Evolutionary conservation across 2,888 invertebrate species (phyloP).

Genomic region (Phoronis australis): DNA sequence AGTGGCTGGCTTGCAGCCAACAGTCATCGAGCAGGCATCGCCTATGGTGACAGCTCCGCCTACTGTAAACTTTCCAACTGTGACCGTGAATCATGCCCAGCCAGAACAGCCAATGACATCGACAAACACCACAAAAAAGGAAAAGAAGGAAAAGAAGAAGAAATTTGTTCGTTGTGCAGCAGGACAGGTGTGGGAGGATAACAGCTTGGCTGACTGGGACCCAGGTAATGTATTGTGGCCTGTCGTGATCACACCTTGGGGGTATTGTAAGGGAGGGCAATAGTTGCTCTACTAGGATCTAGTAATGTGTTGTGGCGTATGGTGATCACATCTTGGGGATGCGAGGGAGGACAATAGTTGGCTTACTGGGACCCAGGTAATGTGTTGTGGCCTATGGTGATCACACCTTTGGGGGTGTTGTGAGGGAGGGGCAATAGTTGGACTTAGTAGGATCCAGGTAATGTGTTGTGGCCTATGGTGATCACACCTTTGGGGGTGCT

Average conservation of each 20-base stretch:
- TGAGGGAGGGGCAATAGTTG: background rate
- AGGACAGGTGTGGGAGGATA: slow-evolving; percentile 94
- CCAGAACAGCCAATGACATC: slow-evolving; percentile 12
- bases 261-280: no score
- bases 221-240: slow-evolving; percentile 58
- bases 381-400: slow-evolving; percentile 9
- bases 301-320: no score
- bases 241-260: no score
- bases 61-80: background rate
- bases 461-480: no score
- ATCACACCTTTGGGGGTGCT: no score
- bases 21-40: slow-evolving; percentile 1
- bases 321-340: no score
- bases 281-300: background rate
- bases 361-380: slow-evolving; percentile 88
- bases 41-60: slow-evolving; percentile 2
- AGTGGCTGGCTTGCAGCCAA: background rate
- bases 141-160: slow-evolving; percentile 60
- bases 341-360: slow-evolving; percentile 95
- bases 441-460: background rate
- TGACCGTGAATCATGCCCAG: background rate
- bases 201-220: slow-evolving; percentile 90
- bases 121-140: slow-evolving; percentile 22
- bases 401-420: no score
- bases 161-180: slow-evolving; percentile 87